Base-by-base conservation (phyloP, 2,888 invertebrate genomes). In the Leptinotarsa haldemani region DNA sequence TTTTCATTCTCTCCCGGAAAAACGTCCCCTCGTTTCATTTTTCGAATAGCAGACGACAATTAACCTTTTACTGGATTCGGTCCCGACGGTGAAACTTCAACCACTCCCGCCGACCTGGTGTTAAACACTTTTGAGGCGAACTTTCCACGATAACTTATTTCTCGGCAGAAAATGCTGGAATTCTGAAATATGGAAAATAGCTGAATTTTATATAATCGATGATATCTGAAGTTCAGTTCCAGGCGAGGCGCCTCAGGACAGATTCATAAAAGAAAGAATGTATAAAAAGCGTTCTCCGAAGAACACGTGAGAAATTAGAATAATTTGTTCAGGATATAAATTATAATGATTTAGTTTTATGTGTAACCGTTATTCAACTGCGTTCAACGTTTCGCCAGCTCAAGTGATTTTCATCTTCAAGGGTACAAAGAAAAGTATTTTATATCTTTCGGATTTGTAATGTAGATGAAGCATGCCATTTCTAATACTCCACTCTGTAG, bases 21-120 rank as follows among this genome's bases (percentile, higher is more conserved):
- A 70, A 74, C 70, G 50, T 65, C 47, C 40, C 40, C 9, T 12
- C 65, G 67, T 25, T 53, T 64, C 65, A 74, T 74, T 72, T 74
- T 72, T 74, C 69, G 74, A 69, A 74, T 72, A 46, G 71, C 74
- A 65, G 65, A 52, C 66, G 71, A 69, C 71, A 71, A 74, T 74
- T 74, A 71, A 74, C 74, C 71, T 72, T 72, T 69, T 40, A 46
- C 66, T 20, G 71, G 53, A 53, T 71, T 74, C 61, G 66, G 58
- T 61, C 66, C 52, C 69, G 20, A 70, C 46, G 56, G 74, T 20
- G 63, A 56, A 53, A 68, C 63, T 67, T 70, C 40, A 9, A 40
- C 53, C 70, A 63, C 63, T 74, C 52, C 58, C 64, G 48, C 46
- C 56, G 58, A 53, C 48, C 52, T 52, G n/a, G 18, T 18, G 52